phyloP scores from a whole-genome alignment of 2,797 vertebrate genomes.

The Echiichthys vipera region DNA sequence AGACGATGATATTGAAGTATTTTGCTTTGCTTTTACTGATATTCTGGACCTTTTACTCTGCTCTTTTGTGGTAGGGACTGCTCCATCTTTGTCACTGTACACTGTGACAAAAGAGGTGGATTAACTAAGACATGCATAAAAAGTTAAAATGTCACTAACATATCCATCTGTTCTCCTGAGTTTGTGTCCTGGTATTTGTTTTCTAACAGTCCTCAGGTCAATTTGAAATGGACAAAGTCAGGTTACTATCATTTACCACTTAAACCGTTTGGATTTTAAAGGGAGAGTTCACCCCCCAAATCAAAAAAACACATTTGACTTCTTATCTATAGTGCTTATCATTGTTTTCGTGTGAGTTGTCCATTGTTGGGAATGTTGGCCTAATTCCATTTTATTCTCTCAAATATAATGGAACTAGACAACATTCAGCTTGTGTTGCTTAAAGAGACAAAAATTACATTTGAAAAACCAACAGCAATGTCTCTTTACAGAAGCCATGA shows the following conservation, averaged over 20 bases:
- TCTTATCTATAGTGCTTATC: no score
- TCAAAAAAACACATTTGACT: no score
- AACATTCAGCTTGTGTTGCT: no score
- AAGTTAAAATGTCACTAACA: slow-evolving; percentile 20
- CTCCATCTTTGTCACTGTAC: slow-evolving; percentile 9
- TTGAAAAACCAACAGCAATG: no score
- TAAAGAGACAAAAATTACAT: no score
- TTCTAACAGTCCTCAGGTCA: slow-evolving; percentile 71
- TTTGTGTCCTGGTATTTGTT: slow-evolving; percentile 54
- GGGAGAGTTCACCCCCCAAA: no score
- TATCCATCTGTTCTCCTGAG: slow-evolving; percentile 61
- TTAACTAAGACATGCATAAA: slow-evolving; percentile 4
- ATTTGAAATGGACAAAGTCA: slow-evolving; percentile 59
- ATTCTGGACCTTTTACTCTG: slow-evolving; percentile 11
- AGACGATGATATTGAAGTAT: neutral
- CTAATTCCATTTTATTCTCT: no score
- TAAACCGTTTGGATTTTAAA: neutral
- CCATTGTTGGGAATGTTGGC: no score
- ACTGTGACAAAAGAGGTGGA: slow-evolving; percentile 2
- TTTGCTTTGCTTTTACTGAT: neutral
- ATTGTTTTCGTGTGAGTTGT: no score
- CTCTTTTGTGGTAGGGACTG: neutral
- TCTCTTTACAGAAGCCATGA: no score
- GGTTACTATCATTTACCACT: slow-evolving; percentile 31
- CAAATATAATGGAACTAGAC: no score